Evolutionary conservation across 2,888 invertebrate species (phyloP).

Genomic region (Eretmocerus hayati): DNA sequence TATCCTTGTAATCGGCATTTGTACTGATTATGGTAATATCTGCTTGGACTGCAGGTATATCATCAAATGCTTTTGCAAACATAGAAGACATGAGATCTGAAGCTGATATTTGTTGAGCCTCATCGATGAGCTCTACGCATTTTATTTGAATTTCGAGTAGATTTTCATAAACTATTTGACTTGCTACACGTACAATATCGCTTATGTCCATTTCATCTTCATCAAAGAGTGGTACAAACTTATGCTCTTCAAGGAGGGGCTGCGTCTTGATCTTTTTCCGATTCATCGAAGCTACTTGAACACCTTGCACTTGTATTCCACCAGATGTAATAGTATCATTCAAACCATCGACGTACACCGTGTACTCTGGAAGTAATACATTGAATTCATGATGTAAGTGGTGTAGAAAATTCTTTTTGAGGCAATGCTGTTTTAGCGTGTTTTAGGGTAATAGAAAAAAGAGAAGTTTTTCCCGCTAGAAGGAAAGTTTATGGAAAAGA

Average conservation of each 20-base stretch:
- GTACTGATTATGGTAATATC: slow-evolving; percentile 53
- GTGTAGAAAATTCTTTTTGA: no score
- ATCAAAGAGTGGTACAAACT: slow-evolving; percentile 51
- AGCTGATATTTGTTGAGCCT: slow-evolving; percentile 27
- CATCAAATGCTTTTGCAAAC: slow-evolving; percentile 56
- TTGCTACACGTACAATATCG: slow-evolving; percentile 37
- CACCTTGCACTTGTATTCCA: slow-evolving; percentile 56
- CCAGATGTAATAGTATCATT: slow-evolving; percentile 49
- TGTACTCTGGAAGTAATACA: slow-evolving; percentile 35
- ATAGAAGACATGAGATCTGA: slow-evolving; percentile 49
- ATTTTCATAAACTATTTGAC: slow-evolving; percentile 53
- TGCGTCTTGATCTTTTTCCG: slow-evolving; percentile 47
- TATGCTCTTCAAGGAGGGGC: slow-evolving; percentile 53
- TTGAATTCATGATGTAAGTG: no score
- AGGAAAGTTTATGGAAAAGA: background rate
- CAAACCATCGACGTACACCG: slow-evolving; percentile 42
- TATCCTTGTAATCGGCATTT: slow-evolving; percentile 40
- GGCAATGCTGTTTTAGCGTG: no score
- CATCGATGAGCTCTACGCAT: slow-evolving; percentile 38
- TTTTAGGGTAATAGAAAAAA: no score
- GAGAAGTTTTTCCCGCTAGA: background rate
- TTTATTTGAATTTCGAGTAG: slow-evolving; percentile 36
- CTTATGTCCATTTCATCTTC: slow-evolving; percentile 27
- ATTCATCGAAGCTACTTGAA: slow-evolving; percentile 53
- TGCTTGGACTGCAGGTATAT: slow-evolving; percentile 64